Evolutionary conservation across 2,888 invertebrate genomes (phyloP), one percentile per base, ranked within the genome.

Genomic region (Petrolisthes manimaculis): DNA sequence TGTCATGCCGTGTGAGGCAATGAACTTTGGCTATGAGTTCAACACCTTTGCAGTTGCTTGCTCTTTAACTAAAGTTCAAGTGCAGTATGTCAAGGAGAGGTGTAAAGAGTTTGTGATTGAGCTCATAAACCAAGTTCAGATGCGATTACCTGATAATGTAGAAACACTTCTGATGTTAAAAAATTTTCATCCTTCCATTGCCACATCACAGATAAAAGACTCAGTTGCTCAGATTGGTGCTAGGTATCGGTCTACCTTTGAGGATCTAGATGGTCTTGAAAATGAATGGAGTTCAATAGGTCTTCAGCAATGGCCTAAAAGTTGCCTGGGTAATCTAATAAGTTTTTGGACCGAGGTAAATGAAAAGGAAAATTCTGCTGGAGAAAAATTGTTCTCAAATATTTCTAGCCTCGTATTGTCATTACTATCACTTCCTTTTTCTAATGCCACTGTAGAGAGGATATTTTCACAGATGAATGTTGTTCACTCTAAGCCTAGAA

Each of bases 231-330:
- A 1, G 2, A 37, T 37, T 79, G 61, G 37, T 37, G 37, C 37
- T 37, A 37, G 2, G 37, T 37, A 37, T 37, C 37, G 37, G 37
- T 37, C 37, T 37, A 37, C 37, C 37, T 37, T 37, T 37, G 37
- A 37, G 2, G 37, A 37, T 2, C 37, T 37, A 37, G 85, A 78
- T 85, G 67, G 53, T 61, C 67, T 85, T 21, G 78, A 56, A 55
- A 79, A 85, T 85, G 2, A 78, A 61, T 85, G 85, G 85, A 67
- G 51, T 18, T 37, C 12, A 8, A 24, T 78, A 3, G 79, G 78
- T 61, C 53, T 85, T 85, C 67, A 56, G 0, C 85, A 78, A 53
- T 85, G 61, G 77, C 51, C 85, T 56, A 53, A 85, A 56, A 78
- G n/a, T 3, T 78, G 78, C 75, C 55, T 84, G 54, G 75, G 75